A percentile compares a stretch with the other conserved stretches of the same genome.
Evolutionary conservation across 2,797 vertebrate genomes (phyloP).

Genomic region (Acridotheres tristis): DNA sequence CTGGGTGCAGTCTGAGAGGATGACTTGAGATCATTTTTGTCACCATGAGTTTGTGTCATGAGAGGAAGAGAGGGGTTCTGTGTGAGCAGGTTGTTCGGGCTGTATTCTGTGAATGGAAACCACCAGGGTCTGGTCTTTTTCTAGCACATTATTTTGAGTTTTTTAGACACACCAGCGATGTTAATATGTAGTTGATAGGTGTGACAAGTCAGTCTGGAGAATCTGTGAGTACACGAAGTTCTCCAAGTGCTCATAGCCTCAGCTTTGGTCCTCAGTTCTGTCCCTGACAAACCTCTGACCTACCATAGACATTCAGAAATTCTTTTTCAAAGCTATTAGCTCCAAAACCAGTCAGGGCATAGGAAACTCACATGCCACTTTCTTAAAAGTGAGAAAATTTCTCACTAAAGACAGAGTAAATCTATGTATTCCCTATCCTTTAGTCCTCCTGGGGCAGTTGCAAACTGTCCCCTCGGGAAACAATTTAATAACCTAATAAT

Average conservation of each 20-base stretch:
- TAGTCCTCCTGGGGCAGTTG: background rate
- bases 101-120: background rate
- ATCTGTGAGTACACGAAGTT: background rate
- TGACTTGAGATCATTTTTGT: background rate
- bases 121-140: background rate
- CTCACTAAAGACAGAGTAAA: background rate
- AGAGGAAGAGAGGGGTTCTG: background rate
- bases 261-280: background rate
- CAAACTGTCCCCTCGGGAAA: background rate
- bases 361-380: background rate
- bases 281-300: background rate
- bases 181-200: background rate
- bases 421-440: background rate
- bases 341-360: background rate
- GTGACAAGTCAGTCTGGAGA: background rate
- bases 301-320: background rate
- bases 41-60: background rate
- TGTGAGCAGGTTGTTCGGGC: accelerated
- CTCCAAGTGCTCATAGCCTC: background rate
- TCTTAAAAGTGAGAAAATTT: background rate
- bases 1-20: background rate
- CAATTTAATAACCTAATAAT: background rate
- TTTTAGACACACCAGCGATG: background rate
- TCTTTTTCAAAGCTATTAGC: background rate
- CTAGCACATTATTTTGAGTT: background rate